These are phyloP conservation scores for Papilio polyxenes DNA, from an alignment of 1,140 invertebrate species.

Conservation along the genomic window DNA sequence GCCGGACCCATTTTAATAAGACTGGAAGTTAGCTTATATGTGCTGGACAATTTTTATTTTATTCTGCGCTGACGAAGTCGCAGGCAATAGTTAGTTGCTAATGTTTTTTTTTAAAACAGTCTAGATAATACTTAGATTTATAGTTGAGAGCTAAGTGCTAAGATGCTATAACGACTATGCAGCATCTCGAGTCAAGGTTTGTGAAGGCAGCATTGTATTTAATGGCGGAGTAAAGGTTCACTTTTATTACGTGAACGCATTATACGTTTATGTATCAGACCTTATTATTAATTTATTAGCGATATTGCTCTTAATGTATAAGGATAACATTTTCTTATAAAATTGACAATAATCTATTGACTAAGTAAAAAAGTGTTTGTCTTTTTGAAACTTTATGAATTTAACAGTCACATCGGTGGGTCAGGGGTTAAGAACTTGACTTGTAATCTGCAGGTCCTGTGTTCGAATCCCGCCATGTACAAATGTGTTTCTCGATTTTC, in stretches of 20 bases:
- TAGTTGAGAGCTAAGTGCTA: constrained; percentile 28
- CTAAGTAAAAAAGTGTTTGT: background rate
- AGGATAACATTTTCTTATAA: background rate
- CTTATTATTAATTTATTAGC: constrained; percentile 10
- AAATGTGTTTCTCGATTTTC: too few species aligned
- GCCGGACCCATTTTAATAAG: too few species aligned
- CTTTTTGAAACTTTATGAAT: too few species aligned
- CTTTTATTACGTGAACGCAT: constrained; percentile 34
- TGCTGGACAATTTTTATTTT: too few species aligned
- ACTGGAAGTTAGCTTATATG: too few species aligned
- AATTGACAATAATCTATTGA: background rate
- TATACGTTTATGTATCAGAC: constrained; percentile 9
- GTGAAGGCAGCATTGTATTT: constrained; percentile 38
- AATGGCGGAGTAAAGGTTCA: constrained; percentile 24
- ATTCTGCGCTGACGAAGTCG: too few species aligned
- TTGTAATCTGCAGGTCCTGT: too few species aligned
- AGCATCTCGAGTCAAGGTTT: constrained; percentile 32
- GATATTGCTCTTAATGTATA: background rate
- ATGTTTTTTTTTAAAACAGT: background rate
- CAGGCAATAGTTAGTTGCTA: background rate
- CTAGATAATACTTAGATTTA: constrained; percentile 29
- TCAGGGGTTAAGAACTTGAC: too few species aligned
- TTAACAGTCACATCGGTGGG: too few species aligned
- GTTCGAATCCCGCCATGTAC: too few species aligned
- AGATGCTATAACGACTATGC: constrained; percentile 16